Conservation (phyloP, 2,113 vertebrate species). For the Gnathonemus echidnorhynchus region DNA sequence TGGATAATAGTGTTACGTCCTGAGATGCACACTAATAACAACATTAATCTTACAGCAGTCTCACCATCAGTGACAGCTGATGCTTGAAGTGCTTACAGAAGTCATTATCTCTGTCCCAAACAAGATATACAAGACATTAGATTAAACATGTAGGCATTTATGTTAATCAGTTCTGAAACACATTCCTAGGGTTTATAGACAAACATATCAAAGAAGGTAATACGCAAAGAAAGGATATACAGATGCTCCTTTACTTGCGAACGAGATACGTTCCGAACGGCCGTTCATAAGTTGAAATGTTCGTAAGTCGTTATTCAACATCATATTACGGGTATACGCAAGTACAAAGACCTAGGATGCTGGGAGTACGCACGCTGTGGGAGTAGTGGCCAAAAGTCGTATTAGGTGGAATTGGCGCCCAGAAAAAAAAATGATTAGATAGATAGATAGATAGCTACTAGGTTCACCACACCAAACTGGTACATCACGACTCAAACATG, state of each 20-base stretch:
- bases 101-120: background rate
- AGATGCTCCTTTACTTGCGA: too few species aligned
- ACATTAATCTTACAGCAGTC: background rate
- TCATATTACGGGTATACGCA: background rate
- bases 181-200: background rate
- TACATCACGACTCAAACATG: too few species aligned
- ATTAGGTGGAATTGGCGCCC: too few species aligned
- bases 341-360: too few species aligned
- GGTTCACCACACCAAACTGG: too few species aligned
- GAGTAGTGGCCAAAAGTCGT: too few species aligned
- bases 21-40: background rate
- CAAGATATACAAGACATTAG: background rate
- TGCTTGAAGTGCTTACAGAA: background rate
- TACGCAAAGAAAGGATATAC: background rate
- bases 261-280: too few species aligned
- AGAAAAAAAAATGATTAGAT: too few species aligned
- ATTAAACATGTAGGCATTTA: background rate
- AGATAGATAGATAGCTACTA: too few species aligned
- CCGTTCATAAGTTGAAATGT: too few species aligned
- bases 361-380: too few species aligned
- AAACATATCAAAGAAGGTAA: background rate
- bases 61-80: background rate
- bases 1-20: background rate
- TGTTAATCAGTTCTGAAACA: background rate
- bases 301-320: too few species aligned